Evolutionary conservation across 2,888 invertebrate species (phyloP).

Genomic region (Stictocephala bisonia): DNA sequence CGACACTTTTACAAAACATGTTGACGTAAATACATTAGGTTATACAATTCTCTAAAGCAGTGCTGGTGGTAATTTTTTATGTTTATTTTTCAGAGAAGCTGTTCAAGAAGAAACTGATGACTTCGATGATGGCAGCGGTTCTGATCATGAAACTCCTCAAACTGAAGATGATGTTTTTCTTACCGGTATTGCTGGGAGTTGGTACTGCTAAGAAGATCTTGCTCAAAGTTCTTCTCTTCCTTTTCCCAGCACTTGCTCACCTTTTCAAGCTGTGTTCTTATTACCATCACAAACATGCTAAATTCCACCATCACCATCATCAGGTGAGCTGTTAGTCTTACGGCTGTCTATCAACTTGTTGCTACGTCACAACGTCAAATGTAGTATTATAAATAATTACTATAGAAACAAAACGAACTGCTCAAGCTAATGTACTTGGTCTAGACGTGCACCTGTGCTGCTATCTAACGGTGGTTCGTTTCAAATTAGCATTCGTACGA

Average conservation of each 20-base stretch:
- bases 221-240: constrained; percentile 81
- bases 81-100: constrained; percentile 75
- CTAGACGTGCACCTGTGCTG: too few species aligned
- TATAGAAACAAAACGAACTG: too few species aligned
- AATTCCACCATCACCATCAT: constrained; percentile 86
- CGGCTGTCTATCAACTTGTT: too few species aligned
- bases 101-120: constrained; percentile 77
- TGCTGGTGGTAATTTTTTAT: neutral
- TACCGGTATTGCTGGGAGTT: constrained; percentile 82
- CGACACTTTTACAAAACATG: too few species aligned
- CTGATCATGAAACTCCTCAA: constrained; percentile 84
- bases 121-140: constrained; percentile 80
- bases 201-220: constrained; percentile 87
- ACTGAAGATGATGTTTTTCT: constrained; percentile 81
- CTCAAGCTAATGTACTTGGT: too few species aligned
- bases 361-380: too few species aligned
- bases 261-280: constrained; percentile 87
- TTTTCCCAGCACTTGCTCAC: constrained; percentile 85
- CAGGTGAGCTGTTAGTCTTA: too few species aligned
- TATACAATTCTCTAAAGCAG: too few species aligned
- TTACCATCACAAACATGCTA: constrained; percentile 80
- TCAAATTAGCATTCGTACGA: too few species aligned
- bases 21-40: too few species aligned
- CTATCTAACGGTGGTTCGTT: too few species aligned
- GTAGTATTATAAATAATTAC: too few species aligned